Conservation (phyloP, 2,888 invertebrate genomes). For the Ectemnius lituratus region DNA sequence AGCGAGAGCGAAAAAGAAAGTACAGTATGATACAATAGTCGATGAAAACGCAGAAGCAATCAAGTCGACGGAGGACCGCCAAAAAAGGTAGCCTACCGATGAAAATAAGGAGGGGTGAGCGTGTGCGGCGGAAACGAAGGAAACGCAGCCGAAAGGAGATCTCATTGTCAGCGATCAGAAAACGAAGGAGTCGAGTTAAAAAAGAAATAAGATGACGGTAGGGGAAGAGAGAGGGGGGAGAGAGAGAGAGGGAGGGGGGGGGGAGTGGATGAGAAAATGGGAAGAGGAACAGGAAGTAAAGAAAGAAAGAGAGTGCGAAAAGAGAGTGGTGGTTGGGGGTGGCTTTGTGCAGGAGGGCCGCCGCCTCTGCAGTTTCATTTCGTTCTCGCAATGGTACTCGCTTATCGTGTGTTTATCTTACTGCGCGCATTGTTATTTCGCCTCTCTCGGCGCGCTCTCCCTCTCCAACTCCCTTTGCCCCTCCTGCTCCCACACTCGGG, state of each 20-base stretch:
- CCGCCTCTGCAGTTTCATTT: conserved; percentile 65
- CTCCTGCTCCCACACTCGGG: conserved; percentile 2
- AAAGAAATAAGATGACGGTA: conserved; percentile 10
- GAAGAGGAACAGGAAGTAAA: not conserved
- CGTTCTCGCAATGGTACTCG: conserved; percentile 58
- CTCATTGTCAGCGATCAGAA: conserved; percentile 8
- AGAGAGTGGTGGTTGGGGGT: not conserved
- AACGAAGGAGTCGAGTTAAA: conserved; percentile 5
- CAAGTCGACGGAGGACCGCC: not conserved
- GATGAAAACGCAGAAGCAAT: not conserved
- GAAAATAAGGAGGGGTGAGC: not conserved
- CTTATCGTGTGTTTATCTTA: conserved; percentile 72
- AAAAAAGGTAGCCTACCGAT: not conserved
- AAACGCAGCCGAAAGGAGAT: not conserved
- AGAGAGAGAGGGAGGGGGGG: conserved; percentile 16
- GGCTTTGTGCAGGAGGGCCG: conserved; percentile 36
- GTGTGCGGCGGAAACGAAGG: not conserved
- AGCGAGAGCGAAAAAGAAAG: too few relatives aligned
- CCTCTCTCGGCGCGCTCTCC: conserved; percentile 26
- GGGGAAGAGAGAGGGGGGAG: conserved; percentile 8
- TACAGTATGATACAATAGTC: too few relatives aligned
- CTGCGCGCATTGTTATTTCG: conserved; percentile 70
- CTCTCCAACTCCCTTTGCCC: too few relatives aligned
- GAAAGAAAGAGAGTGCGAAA: conserved; percentile 8
- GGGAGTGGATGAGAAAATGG: not conserved